These are phyloP conservation scores for Actinostola sp. DNA, from an alignment of 92 coral and sea anemone genomes.

Conservation along the genomic window DNA sequence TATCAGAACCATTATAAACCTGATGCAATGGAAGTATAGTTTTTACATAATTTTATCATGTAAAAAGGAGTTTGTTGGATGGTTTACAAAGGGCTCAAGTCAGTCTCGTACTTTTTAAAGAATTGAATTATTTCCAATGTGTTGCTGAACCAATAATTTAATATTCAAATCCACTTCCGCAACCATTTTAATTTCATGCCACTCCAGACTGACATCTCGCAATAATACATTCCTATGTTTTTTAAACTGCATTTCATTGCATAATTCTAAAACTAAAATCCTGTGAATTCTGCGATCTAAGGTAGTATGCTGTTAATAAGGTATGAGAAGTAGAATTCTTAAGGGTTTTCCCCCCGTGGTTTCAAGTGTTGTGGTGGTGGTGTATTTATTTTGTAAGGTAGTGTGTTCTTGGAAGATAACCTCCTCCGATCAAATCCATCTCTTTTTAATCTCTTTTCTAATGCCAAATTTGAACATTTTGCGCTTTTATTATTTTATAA, in stretches of 20 bases:
- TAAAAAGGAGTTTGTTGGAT: slow-evolving; percentile 6
- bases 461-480: background rate
- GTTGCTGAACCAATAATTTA: no score
- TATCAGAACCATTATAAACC: background rate
- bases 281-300: background rate
- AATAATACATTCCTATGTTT: no score
- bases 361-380: background rate
- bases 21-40: background rate
- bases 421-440: background rate
- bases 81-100: no score
- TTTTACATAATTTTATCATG: background rate
- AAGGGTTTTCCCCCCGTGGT: background rate
- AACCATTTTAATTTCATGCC: no score
- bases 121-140: background rate
- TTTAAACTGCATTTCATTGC: no score
- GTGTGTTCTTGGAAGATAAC: background rate
- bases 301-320: background rate
- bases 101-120: background rate
- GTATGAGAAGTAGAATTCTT: background rate
- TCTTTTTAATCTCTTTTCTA: slow-evolving; percentile 14
- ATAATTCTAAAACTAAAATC: no score
- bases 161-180: no score
- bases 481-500: background rate
- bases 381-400: background rate
- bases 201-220: no score